Base-by-base conservation (phyloP, 2,113 vertebrate species). In the Phaethon lepturus region DNA sequence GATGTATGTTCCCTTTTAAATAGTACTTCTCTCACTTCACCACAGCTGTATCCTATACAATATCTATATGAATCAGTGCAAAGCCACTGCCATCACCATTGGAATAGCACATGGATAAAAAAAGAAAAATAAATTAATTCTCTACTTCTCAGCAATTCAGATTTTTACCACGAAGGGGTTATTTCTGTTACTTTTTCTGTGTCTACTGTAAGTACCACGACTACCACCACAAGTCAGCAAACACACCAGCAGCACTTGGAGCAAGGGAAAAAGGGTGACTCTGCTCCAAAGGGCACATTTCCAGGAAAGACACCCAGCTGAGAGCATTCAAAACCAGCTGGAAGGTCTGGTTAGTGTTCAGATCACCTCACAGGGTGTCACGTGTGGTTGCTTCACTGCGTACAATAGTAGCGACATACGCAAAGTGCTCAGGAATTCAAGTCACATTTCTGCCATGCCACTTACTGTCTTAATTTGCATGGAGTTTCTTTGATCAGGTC, bases 281-380 rank as follows among this genome's bases (percentile, higher is more conserved):
- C 0, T 22, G 50, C 29, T 87, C 88, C 85, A 97, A 83, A 90
- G 69, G 93, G 77, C 71, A 73, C 25, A 45, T 83, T 97, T 96
- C 86, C 74, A 97, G 84, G 81, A 95, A 83, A 94, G 86, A 93
- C 85, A 86, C 86, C 92, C 88, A 91, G 47, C 20, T 91, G 77
- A 97, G 56, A 84, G n/a, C 56, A 79, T 77, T 95, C 29, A 0
- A 17, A 78, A 86, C 38, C 63, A 96, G 45, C 49, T 96, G 90
- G 73, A 87, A 86, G 33, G 33, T 93, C 94, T 95, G 96, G 75
- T 89, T 95, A 96, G 76, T 76, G 50, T 96, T 98, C 40, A 8
- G 35, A 94, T 95, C 92, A 93, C 64, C 52, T 93, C 77, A 9
- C n/a, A 92, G 69, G 25, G 28, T 79, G 22, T 79, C 55, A 81